Evolutionary conservation across 1,140 invertebrate genomes (phyloP).

Genomic region (Zelostemma sp.): DNA sequence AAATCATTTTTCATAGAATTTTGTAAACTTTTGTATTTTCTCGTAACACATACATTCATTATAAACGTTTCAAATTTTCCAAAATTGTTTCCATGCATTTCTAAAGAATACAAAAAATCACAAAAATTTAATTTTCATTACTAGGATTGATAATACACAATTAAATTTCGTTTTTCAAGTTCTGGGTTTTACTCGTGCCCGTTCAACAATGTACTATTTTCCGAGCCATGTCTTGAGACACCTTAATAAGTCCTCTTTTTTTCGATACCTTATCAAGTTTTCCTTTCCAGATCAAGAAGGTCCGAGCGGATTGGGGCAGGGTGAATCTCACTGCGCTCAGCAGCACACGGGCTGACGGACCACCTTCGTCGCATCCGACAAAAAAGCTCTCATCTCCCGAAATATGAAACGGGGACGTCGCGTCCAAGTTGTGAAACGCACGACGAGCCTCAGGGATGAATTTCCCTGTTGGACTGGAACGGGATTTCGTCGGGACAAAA

Average conservation of each 20-base stretch:
- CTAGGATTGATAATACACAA: too few species aligned
- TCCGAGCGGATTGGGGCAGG: constrained; percentile 47
- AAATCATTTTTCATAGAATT: too few species aligned
- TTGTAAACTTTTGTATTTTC: too few species aligned
- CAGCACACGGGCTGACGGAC: constrained; percentile 47
- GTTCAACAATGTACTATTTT: too few species aligned
- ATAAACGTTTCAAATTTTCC: too few species aligned
- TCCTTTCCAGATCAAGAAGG: constrained; percentile 44
- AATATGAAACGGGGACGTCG: not conserved
- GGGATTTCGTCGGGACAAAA: constrained; percentile 26
- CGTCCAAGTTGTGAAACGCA: constrained; percentile 4
- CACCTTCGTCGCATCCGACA: constrained; percentile 14
- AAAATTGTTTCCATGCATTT: too few species aligned
- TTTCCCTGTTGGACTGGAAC: constrained; percentile 10
- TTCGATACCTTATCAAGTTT: not conserved
- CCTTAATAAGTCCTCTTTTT: not conserved
- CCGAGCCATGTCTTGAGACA: too few species aligned
- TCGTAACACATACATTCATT: too few species aligned
- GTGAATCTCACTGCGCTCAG: constrained; percentile 46
- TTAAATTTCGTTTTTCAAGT: too few species aligned
- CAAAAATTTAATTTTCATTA: too few species aligned
- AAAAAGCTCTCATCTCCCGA: constrained; percentile 13
- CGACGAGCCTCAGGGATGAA: constrained; percentile 23
- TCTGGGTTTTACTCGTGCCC: too few species aligned
- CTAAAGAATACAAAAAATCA: too few species aligned